A percentile compares a stretch with the other conserved stretches of the same genome.
These are phyloP conservation scores for Cyclophora punctaria DNA, from an alignment of 2,888 invertebrate genomes.

Conservation along the genomic window DNA sequence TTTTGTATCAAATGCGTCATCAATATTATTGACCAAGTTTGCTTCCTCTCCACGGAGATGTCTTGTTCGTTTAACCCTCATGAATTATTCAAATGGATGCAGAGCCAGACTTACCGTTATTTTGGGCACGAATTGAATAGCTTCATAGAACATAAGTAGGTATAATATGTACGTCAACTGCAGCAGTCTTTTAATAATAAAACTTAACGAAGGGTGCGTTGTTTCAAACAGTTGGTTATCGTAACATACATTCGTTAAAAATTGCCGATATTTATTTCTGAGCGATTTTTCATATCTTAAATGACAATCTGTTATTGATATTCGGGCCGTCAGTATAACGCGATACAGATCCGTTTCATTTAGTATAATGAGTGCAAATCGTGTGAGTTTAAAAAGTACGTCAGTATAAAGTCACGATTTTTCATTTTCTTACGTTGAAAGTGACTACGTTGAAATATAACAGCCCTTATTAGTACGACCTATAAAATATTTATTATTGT, in stretches of 20 bases:
- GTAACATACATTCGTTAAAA: neutral
- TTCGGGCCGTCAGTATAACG: too few relatives aligned
- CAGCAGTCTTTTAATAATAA: neutral
- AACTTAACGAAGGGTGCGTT: neutral
- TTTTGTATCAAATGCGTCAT: slow-evolving; percentile 17
- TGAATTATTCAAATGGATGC: slow-evolving; percentile 45
- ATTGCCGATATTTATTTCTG: neutral
- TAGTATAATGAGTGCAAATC: too few relatives aligned
- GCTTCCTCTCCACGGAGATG: slow-evolving; percentile 26
- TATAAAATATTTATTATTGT: too few relatives aligned
- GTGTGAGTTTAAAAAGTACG: too few relatives aligned
- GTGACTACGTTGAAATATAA: too few relatives aligned
- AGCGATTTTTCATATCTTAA: too few relatives aligned
- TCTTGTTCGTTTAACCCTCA: slow-evolving; percentile 45
- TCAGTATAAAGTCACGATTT: too few relatives aligned
- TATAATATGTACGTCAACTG: slow-evolving; percentile 8
- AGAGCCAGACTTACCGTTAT: slow-evolving; percentile 36
- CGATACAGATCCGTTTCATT: too few relatives aligned
- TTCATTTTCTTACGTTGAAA: too few relatives aligned
- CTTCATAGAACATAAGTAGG: slow-evolving; percentile 29
- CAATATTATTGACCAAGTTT: slow-evolving; percentile 39
- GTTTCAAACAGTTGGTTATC: neutral
- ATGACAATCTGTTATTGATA: too few relatives aligned
- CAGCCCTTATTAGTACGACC: too few relatives aligned
- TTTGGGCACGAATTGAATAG: slow-evolving; percentile 24